Percentiles rank a stretch among this genome's conserved stretches.
Evolutionary conservation across 2,797 vertebrate genomes (phyloP).

Genomic region (Tinamus major): DNA sequence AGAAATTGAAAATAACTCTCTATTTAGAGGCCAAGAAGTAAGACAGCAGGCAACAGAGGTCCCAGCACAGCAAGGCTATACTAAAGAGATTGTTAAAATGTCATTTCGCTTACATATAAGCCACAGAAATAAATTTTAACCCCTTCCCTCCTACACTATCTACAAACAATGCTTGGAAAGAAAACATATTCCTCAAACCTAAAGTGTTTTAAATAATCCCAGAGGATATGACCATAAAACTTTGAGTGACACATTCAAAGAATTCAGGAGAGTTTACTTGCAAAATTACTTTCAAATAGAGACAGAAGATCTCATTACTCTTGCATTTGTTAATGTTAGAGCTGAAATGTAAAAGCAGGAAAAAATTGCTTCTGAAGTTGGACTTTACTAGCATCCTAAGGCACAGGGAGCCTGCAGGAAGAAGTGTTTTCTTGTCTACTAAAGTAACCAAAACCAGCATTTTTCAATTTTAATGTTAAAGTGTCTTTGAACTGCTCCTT

Average conservation of each 20-base stretch:
- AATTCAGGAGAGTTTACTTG: constrained; percentile 60
- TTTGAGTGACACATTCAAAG: constrained; percentile 33
- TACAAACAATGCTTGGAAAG: constrained; percentile 23
- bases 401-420: constrained; percentile 47
- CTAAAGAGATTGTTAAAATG: constrained; percentile 85
- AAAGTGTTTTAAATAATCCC: constrained; percentile 55
- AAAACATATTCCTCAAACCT: constrained; percentile 41
- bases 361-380: constrained; percentile 54
- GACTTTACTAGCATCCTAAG: constrained; percentile 19
- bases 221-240: constrained; percentile 46
- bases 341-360: constrained; percentile 61
- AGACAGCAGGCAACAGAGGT: constrained; percentile 81
- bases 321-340: constrained; percentile 65
- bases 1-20: constrained; percentile 87
- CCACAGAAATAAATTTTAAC: constrained; percentile 72
- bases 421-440: constrained; percentile 54
- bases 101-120: constrained; percentile 82
- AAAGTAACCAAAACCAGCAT: constrained; percentile 24
- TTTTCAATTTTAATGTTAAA: constrained; percentile 10
- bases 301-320: constrained; percentile 67
- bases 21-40: constrained; percentile 85
- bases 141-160: constrained; percentile 9
- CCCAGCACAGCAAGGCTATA: constrained; percentile 82
- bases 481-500: not conserved
- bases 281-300: constrained; percentile 51